Base-by-base conservation (phyloP, 2,888 invertebrate genomes). In the Molorchus minor region DNA sequence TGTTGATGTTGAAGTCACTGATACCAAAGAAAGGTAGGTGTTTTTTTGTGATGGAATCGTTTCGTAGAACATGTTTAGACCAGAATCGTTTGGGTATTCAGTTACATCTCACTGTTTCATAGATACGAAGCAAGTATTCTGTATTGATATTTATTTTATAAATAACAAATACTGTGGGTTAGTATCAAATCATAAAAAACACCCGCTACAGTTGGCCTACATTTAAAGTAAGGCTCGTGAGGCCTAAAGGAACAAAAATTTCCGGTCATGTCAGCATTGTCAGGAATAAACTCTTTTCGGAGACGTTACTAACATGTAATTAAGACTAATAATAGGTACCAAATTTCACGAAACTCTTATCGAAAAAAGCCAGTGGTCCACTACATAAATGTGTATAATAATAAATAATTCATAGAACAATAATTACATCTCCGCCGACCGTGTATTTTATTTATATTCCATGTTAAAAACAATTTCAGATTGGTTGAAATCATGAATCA, bases 1-100 rank as follows among this genome's bases (percentile, higher is more conserved):
- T 99, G 76, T 88, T 96, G 86, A 90, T 98, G 74, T 90, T 99
- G 81, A 98, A 99, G 84, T 94, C 96, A 70, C 91, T 99, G 80
- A 96, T 98, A 84, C 96, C 96, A 80, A 95, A 94, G 87, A 95
- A 96, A 94, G 95, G 95, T 95, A 89, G 87, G 88, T 83, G 19
- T 16, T 25, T 33, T 43, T 36, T 17, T 5, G 19, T 21, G 4
- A n/a, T 19, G 3, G 2, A 2, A 13, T 5, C n/a, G 10, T 38
- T n/a, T n/a, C n/a, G n/a, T n/a, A n/a, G n/a, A n/a, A n/a, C n/a
- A n/a, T n/a, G n/a, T n/a, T n/a, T n/a, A n/a, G n/a, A n/a, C n/a
- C n/a, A n/a, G n/a, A n/a, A n/a, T n/a, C n/a, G n/a, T n/a, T n/a
- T n/a, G n/a, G n/a, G n/a, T n/a, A n/a, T n/a, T n/a, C n/a, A n/a